These are phyloP conservation scores for Candoia aspera DNA, from an alignment of 2,113 vertebrate genomes.

Conservation along the genomic window DNA sequence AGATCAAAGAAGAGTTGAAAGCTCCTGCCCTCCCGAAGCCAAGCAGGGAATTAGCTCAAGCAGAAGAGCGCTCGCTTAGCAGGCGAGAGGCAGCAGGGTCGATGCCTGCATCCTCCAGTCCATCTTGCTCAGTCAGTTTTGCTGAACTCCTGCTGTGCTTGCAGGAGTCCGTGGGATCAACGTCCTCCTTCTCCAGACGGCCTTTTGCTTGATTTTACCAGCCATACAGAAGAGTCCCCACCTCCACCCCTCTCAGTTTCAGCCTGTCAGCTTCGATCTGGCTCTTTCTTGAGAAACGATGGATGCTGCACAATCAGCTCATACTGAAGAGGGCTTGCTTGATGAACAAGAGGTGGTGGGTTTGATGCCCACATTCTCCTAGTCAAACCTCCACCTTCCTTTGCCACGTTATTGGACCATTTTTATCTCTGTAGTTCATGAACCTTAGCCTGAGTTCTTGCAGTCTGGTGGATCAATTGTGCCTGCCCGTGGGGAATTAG, in stretches of 20 bases:
- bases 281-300: neutral
- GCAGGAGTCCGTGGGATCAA: neutral
- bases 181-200: neutral
- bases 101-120: neutral
- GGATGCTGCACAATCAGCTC: neutral
- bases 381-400: neutral
- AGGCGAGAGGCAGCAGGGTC: neutral
- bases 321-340: neutral
- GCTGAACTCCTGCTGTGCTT: neutral
- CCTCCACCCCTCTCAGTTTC: neutral
- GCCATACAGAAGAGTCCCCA: neutral
- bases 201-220: neutral
- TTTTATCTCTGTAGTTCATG: neutral
- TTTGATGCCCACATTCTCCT: neutral
- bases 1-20: too few species aligned
- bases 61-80: neutral
- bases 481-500: neutral
- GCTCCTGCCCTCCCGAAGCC: neutral
- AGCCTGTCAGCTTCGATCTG: neutral
- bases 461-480: fast-evolving
- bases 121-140: neutral
- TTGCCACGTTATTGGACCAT: too few species aligned
- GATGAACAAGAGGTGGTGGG: neutral
- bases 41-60: conserved; percentile 5
- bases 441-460: neutral